Percentiles rank a stretch among this genome's conserved stretches.
Conservation (phyloP, 2,113 vertebrate genomes). For the Ptilorrhoa leucosticta region DNA sequence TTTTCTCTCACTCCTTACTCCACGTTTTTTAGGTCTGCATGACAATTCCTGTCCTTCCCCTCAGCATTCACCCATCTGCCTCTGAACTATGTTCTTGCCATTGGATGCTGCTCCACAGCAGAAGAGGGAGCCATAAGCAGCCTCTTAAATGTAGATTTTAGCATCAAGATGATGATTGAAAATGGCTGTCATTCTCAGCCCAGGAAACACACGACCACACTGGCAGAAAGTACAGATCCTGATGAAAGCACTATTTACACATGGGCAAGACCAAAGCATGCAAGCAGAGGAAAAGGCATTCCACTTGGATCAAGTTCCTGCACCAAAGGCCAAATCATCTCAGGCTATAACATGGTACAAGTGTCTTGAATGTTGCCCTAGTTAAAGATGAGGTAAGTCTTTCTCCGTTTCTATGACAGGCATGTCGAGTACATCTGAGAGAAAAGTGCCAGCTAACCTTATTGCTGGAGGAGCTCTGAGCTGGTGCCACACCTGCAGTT, state of each 20-base stretch:
- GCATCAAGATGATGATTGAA: neutral
- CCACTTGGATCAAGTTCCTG: neutral
- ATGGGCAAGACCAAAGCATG: neutral
- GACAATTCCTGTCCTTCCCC: neutral
- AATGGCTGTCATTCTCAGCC: neutral
- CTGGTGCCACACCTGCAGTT: neutral
- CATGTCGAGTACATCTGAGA: neutral
- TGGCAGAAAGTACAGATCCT: neutral
- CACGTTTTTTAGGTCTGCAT: neutral
- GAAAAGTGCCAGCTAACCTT: neutral
- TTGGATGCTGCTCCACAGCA: neutral
- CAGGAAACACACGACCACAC: neutral
- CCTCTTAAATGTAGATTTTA: neutral
- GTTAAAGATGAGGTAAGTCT: neutral
- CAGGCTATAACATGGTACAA: neutral
- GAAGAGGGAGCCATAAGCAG: neutral
- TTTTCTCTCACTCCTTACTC: neutral
- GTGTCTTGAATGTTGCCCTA: neutral
- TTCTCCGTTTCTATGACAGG: neutral
- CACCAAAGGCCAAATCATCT: neutral
- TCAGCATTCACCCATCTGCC: neutral
- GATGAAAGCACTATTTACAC: neutral
- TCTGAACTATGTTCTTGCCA: neutral
- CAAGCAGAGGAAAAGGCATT: neutral
- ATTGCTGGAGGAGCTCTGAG: neutral